Percentiles rank a stretch among this genome's conserved stretches.
These are phyloP conservation scores for Neomonachus schauinslandi DNA, from an alignment of 2,113 vertebrate genomes.

Conservation along the genomic window DNA sequence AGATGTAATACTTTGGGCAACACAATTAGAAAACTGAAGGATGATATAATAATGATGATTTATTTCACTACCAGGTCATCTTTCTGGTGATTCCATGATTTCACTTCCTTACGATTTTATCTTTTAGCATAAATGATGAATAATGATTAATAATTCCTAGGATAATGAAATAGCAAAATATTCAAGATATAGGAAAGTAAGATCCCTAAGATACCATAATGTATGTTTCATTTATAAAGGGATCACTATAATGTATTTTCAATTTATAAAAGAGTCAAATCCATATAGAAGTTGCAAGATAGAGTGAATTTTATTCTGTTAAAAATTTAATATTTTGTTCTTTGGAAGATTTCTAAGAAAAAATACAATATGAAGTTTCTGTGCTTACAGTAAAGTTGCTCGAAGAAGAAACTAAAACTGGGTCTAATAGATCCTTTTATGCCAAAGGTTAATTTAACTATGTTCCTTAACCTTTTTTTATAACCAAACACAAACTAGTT, in stretches of 20 bases:
- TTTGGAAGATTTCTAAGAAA: background rate
- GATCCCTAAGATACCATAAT: background rate
- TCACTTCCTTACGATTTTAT: background rate
- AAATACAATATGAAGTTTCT: background rate
- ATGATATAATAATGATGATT: background rate
- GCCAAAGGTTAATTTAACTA: background rate
- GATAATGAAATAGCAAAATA: constrained; percentile 38
- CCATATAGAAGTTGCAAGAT: background rate
- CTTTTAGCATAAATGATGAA: background rate
- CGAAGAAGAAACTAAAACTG: constrained; percentile 22
- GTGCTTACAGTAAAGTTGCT: background rate
- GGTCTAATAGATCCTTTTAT: background rate
- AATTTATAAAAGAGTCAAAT: background rate
- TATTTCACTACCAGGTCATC: background rate
- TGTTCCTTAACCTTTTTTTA: constrained; percentile 39
- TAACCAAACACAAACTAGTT: background rate
- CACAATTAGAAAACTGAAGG: background rate
- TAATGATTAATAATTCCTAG: constrained; percentile 12
- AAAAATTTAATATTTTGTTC: background rate
- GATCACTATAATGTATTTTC: background rate
- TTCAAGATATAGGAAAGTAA: constrained; percentile 19
- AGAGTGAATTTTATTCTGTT: background rate
- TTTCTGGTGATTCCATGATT: background rate
- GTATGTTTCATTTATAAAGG: background rate
- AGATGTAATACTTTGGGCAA: background rate